Evolutionary conservation across 2,797 vertebrate species (phyloP), one percentile per base, ranked within the genome.

Genomic region (Mus minutoides): DNA sequence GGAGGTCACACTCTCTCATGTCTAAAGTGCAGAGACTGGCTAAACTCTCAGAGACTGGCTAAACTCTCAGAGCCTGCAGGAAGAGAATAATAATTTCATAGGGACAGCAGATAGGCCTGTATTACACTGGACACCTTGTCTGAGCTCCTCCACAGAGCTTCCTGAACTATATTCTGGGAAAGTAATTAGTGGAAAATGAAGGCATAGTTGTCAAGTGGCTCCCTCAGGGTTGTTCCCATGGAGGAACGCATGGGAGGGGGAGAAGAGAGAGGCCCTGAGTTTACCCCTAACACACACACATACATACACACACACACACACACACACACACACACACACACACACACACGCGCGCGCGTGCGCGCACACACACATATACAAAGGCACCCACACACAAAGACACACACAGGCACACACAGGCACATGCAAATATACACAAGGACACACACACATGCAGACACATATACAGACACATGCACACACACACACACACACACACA

Each of bases 291-390:
- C 13, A 67, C 4, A 31, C 1, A 64, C 3, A 62, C 3, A 24
- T 8, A 29, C 62, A 64, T 4, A 64, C 13, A 64, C 9, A 29
- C 8, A 3, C 24, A 60, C 22, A 29, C 60, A 62, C 29, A 64
- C 2, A 26, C 26, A 64, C 29, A 64, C 4, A 6, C 12, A 64
- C 12, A 31, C 29, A 67, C 64, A 64, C 29, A 34, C 12, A 34
- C 26, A 64, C 10, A 31, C 0, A 26, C 2, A 60, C 2, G 26
- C 6, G 22, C 4, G 12, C 3, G 4, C 24, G 29, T 2, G 26
- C 2, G 26, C 6, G 9, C 13, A 67, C 4, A 31, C 1, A 64
- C 19, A 58, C 21, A 60, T 2, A 60, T 0, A 31, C 11, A 64
- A 12, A 64, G 11, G 14, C 4, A 69, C 21, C 7, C 6, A 69